Base-by-base conservation (phyloP, 2,113 vertebrate genomes). In the Perca fluviatilis region DNA sequence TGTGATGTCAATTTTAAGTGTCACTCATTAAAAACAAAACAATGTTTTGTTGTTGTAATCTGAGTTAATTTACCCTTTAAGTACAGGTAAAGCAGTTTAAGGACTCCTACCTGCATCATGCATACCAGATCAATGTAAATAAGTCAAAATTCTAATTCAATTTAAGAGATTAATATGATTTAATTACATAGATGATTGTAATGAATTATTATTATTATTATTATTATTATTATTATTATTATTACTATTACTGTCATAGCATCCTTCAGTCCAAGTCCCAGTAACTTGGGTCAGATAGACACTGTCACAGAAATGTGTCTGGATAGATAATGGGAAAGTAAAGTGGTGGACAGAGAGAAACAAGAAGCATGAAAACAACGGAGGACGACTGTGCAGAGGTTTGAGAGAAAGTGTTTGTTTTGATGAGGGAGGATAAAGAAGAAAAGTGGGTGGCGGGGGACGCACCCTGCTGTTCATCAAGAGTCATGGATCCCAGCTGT, bases 401-500 rank as follows among this genome's bases (percentile, higher is more conserved):
- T 11, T 58, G 64, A 67, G 33, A 67, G 57, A 33, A 60, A 43
- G 51, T 16, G 70, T 74, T 61, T 25, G 36, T 23, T 40, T 80
- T 19, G 43, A 63, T 64, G 67, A 66, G 63, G 43, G 65, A 64
- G 33, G 65, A 43, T 14, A 71, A 54, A 40, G 60, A 49, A 21
- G 66, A 81, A 88, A 90, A 51, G 89, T n/a, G 43, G 92, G 92
- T 94, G 61, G 90, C 87, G 92, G 92, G 63, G 86, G 84, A 96
- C 98, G 96, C 97, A 99, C 98, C 98, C 97, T 97, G 96, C 95
- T 96, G 97, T 96, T 99, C 97, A 90, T 98, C 97, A 93, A 99
- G 97, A 95, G 96, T 97, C 97, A 98, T 97, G 96, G 97, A 98
- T 97, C 98, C 97, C 93, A 99, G 98, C 96, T 98, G 97, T 97